These are phyloP conservation scores for Peribatodes rhomboidaria DNA, from an alignment of 2,888 invertebrate genomes.

Conservation along the genomic window DNA sequence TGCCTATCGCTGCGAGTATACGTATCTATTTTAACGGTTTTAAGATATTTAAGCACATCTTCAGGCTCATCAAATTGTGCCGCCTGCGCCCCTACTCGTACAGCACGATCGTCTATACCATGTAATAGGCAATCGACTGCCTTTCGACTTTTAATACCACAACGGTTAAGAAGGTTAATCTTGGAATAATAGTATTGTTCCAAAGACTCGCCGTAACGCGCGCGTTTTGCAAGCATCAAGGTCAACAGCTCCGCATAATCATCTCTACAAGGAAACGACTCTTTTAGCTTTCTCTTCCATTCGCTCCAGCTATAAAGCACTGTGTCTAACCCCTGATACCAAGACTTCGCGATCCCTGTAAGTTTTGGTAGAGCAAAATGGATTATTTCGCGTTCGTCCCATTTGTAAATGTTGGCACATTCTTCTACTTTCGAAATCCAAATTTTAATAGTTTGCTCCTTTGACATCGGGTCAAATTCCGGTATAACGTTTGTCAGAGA, in stretches of 20 bases:
- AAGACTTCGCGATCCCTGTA: background rate
- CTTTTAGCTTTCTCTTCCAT: background rate
- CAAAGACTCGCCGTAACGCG: background rate
- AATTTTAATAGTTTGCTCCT: background rate
- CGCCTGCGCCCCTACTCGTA: background rate
- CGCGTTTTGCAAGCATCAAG: background rate
- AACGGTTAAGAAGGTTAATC: background rate
- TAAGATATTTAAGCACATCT: background rate
- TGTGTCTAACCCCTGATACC: background rate
- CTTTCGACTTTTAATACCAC: background rate
- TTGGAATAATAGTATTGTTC: background rate
- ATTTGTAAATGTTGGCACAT: background rate
- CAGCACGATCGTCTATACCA: background rate
- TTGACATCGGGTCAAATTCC: background rate
- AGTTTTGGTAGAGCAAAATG: conserved; percentile 1
- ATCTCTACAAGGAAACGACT: background rate
- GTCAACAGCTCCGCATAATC: background rate
- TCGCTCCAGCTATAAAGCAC: background rate
- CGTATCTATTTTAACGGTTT: background rate
- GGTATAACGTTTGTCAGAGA: background rate
- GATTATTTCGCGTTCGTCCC: background rate
- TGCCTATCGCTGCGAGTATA: background rate
- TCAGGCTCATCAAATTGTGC: background rate
- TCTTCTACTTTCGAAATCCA: background rate
- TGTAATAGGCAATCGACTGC: background rate